Base-by-base conservation (phyloP, 2,797 vertebrate species). In the Euthynnus affinis region DNA sequence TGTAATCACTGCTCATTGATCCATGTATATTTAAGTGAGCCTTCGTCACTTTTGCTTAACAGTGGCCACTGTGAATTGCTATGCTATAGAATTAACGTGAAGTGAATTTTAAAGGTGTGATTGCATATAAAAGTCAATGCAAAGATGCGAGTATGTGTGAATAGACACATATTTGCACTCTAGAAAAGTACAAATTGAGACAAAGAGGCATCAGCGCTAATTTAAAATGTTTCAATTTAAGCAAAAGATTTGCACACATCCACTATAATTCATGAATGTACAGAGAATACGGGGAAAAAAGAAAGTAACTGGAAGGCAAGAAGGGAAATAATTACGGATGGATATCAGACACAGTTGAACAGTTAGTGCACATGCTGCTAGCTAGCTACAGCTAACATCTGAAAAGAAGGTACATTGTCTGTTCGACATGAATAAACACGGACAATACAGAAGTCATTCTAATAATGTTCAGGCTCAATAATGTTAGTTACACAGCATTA, bases 1-100 rank as follows among this genome's bases (percentile, higher is more conserved):
- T 58, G 49, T 57, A 29, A 51, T 60, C 63, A 57, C 29, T 32
- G 42, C 51, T 69, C 63, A 61, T 77, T 71, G 56, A 67, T 44
- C 49, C 10, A 14, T 48, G 60, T 78, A 59, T 17, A 18, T 48
- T 14, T 44, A 23, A 64, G 53, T 40, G 48, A 61, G 56, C 27
- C 46, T 23, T 0, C 60, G 56, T 27, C 9, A 37, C 7, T 8
- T 37, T 2, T 51, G 27, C 32, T 44, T 2, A 71, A 57, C 53
- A 44, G 32, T 71, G 55, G 22, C 20, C 3, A 34, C 46, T 12
- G n/a, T 60, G 23, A n/a, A n/a, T n/a, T n/a, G 27, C 23, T 13
- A 22, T 60, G 23, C 65, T 55, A 64, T 51, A 22, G 8, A 14
- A 29, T 23, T 18, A 67, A 29, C n/a, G 13, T 32, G 51, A 13